Base-by-base conservation (phyloP, 2,797 vertebrate species). In the Sylvilagus floridanus region DNA sequence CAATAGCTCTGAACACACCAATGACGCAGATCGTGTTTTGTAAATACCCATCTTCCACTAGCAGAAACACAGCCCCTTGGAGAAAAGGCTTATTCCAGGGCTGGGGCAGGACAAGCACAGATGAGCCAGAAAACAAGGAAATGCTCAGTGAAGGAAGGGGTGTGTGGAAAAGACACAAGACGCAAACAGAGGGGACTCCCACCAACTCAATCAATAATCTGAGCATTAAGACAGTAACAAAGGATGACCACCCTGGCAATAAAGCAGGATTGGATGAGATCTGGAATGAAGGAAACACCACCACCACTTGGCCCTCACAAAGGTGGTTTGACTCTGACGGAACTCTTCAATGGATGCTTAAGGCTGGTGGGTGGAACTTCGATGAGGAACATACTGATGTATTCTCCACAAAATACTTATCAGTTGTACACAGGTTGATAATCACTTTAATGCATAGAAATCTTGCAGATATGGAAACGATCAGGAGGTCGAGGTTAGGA, bases 81-180 rank as follows among this genome's bases (percentile, higher is more conserved):
- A 68, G 88, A 78, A 78, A 84, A 78, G 37, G 57, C 11, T 35
- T 72, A 96, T 30, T 85, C 37, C 52, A 87, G 22, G 65, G 28
- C 47, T n/a, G 54, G 32, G 52, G 32, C 68, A 81, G 47, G 10
- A 35, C n/a, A 94, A 72, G 35, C 28, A 72, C 26, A 76, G 68
- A 83, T 30, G 37, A 92, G 14, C 75, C 84, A 71, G 13, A 84
- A 87, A 79, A 30, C 19, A 90, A 69, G 14, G 42, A 69, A 79
- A 30, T 50, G 24, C 26, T 93, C 42, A 57, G 7, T 63, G 22
- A 90, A n/a, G 35, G 9, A 62, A 19, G 19, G 47, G 19, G 30
- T 3, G 35, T 19, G 16, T 35, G 0, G 22, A 77, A 82, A 72
- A 91, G 54, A 88, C 52, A 90, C 0, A 37, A 28, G 47, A 85